Conservation (phyloP, 2,888 invertebrate species). For the Anagyrus pseudococci region DNA sequence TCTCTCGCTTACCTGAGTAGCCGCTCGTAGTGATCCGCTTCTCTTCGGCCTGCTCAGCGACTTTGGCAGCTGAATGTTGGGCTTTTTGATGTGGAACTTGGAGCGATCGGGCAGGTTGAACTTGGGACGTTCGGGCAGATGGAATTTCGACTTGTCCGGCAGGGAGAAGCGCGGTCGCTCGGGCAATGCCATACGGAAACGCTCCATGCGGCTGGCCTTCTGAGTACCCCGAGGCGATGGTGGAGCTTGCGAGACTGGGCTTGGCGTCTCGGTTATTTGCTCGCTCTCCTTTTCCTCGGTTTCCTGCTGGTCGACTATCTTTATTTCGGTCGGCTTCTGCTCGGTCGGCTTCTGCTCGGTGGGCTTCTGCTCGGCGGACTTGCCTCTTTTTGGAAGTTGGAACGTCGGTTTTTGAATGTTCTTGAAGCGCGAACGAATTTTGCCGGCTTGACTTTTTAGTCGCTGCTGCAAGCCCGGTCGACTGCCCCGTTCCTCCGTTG, state of each 20-base stretch:
- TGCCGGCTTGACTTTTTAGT: conserved; percentile 74
- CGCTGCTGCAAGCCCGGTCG: conserved; percentile 68
- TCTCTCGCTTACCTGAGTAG: conserved; percentile 5
- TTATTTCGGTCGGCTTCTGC: conserved; percentile 16
- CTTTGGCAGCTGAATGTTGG: conserved; percentile 64
- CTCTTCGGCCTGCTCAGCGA: conserved; percentile 35
- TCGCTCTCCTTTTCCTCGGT: conserved; percentile 22
- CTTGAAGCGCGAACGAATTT: conserved; percentile 73
- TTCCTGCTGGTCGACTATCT: conserved; percentile 40
- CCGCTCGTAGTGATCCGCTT: conserved; percentile 13
- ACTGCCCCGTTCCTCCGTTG: conserved; percentile 34
- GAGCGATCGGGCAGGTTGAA: conserved; percentile 61
- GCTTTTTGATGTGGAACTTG: conserved; percentile 64
- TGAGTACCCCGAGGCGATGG: conserved; percentile 37
- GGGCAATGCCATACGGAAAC: conserved; percentile 69
- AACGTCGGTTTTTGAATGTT: conserved; percentile 68
- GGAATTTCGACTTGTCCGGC: conserved; percentile 52
- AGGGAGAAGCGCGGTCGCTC: conserved; percentile 64
- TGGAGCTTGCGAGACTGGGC: conserved; percentile 4
- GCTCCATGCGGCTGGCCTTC: conserved; percentile 62
- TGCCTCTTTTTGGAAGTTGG: conserved; percentile 50
- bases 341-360: conserved; percentile 35
- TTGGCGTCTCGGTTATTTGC: conserved; percentile 13
- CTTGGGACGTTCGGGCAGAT: conserved; percentile 69
- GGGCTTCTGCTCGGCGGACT: conserved; percentile 35